Conservation (phyloP, 2,113 vertebrate genomes). For the Excalfactoria chinensis region DNA sequence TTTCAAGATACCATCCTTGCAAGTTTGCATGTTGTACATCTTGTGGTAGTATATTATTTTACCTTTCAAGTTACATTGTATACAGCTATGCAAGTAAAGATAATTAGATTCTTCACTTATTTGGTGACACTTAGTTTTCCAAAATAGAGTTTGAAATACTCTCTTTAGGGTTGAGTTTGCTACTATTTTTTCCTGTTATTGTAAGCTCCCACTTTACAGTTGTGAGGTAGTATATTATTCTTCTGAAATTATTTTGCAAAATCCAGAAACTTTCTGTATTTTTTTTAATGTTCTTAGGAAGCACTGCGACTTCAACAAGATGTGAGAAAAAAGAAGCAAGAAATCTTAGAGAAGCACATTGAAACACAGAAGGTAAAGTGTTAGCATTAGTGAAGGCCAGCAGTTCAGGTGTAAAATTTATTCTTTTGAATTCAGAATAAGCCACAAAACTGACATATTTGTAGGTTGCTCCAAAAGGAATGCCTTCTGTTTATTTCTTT, state of each 20-base stretch:
- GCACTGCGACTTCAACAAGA: constrained; percentile 94
- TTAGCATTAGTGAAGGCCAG: background rate
- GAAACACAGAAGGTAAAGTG: constrained; percentile 94
- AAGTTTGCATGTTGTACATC: background rate
- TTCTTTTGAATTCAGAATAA: background rate
- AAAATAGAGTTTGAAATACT: background rate
- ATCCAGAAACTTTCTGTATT: constrained; percentile 36
- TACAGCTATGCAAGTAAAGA: background rate
- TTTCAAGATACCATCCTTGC: background rate
- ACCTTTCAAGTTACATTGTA: background rate
- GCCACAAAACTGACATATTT: background rate
- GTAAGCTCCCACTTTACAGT: background rate
- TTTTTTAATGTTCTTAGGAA: constrained; percentile 80
- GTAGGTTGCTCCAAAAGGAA: background rate
- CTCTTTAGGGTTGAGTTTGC: background rate
- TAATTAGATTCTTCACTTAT: background rate
- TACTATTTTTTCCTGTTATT: background rate
- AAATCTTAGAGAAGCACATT: constrained; percentile 98
- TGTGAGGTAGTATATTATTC: background rate
- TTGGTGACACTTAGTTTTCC: background rate
- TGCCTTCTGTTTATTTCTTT: background rate
- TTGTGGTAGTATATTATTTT: background rate
- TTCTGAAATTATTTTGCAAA: constrained; percentile 11
- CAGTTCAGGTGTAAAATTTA: background rate
- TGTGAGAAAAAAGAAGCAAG: constrained; percentile 96